These are phyloP conservation scores for Cydia splendana DNA, from an alignment of 1,140 invertebrate species.

Conservation along the genomic window DNA sequence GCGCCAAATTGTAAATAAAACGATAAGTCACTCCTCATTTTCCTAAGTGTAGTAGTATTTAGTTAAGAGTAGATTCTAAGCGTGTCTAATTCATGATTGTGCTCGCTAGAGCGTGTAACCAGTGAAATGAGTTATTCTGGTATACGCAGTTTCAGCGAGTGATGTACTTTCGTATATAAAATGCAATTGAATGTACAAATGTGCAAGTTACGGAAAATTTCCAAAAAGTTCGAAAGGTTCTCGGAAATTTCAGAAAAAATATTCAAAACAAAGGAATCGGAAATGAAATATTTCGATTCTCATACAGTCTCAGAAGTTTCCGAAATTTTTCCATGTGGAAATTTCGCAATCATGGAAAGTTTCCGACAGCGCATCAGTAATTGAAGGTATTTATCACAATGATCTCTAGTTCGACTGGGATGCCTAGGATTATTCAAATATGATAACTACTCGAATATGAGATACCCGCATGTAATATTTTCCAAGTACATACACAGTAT, in stretches of 20 bases:
- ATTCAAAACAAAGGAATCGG: no score
- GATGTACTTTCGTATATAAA: neutral
- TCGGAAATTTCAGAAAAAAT: no score
- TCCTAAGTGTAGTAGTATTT: constrained; percentile 22
- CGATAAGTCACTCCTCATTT: constrained; percentile 17
- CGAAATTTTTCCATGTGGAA: no score
- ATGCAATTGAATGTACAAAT: neutral
- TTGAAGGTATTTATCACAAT: constrained; percentile 33
- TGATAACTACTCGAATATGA: constrained; percentile 51
- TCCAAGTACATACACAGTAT: constrained; percentile 47
- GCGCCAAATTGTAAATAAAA: neutral
- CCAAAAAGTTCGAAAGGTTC: no score
- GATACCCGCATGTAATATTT: constrained; percentile 28
- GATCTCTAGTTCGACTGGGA: constrained; percentile 37
- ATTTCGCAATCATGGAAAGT: no score
- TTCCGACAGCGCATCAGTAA: neutral
- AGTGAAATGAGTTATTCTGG: neutral
- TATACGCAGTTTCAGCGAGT: neutral
- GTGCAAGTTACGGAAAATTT: no score
- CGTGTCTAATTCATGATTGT: neutral
- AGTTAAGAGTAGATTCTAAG: neutral
- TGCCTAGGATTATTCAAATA: constrained; percentile 22
- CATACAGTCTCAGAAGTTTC: no score
- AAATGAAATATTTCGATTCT: no score
- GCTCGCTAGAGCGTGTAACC: neutral